Evolutionary conservation across 2,888 invertebrate genomes (phyloP).

Genomic region (Trachelus tabidus): DNA sequence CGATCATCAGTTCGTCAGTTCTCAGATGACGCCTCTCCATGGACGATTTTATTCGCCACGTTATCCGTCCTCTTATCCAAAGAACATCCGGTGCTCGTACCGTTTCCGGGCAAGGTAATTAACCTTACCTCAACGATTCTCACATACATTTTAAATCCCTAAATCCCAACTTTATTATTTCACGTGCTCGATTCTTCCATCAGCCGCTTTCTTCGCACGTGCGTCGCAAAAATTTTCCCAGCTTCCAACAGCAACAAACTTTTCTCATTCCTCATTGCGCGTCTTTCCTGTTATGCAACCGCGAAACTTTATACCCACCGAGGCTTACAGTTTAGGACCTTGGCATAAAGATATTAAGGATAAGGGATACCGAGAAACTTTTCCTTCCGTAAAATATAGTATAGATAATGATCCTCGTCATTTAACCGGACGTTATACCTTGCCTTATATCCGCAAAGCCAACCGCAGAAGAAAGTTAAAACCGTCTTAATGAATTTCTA

Average conservation of each 20-base stretch:
- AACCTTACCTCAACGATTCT: not conserved
- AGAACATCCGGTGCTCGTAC: constrained; percentile 89
- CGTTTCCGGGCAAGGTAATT: constrained; percentile 86
- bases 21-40: constrained; percentile 75
- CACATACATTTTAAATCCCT: not conserved
- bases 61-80: constrained; percentile 96
- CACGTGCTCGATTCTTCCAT: not conserved
- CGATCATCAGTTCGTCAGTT: constrained; percentile 86
- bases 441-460: not conserved
- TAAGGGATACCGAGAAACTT: not conserved
- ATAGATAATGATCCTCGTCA: not conserved
- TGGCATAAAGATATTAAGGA: constrained; percentile 13
- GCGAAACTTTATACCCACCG: constrained; percentile 38
- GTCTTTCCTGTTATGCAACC: constrained; percentile 43
- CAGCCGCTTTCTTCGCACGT: constrained; percentile 16
- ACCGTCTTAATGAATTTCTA: not conserved
- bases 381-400: not conserved
- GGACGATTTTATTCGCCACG: constrained; percentile 91
- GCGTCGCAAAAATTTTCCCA: constrained; percentile 38
- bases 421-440: not conserved
- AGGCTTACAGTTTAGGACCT: constrained; percentile 13
- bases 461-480: not conserved
- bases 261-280: constrained; percentile 54
- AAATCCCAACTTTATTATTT: not conserved
- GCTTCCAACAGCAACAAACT: constrained; percentile 51